Percentiles rank a stretch among this genome's conserved stretches.
Conservation (phyloP, 2,888 invertebrate genomes). For the Synergus itoensis region DNA sequence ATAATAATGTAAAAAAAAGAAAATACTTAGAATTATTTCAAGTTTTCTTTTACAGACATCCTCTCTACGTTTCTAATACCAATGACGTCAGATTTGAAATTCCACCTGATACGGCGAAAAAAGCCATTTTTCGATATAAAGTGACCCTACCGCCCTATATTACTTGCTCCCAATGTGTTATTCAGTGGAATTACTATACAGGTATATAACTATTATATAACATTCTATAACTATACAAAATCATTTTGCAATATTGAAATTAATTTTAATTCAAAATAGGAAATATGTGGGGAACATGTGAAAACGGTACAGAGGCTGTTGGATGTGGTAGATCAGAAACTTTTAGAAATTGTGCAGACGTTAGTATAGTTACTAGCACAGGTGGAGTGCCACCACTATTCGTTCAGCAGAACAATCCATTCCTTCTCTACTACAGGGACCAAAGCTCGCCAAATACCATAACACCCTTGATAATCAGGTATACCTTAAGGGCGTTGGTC, state of each 20-base stretch:
- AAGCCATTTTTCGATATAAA: constrained; percentile 83
- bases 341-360: constrained; percentile 94
- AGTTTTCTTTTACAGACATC: constrained; percentile 79
- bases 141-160: constrained; percentile 90
- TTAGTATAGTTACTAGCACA: constrained; percentile 89
- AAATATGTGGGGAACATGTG: constrained; percentile 94
- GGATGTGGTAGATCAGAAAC: constrained; percentile 95
- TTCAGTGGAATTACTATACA: constrained; percentile 96
- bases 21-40: background rate
- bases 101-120: constrained; percentile 85
- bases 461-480: constrained; percentile 89
- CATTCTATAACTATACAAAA: no score
- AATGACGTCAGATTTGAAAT: constrained; percentile 86
- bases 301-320: constrained; percentile 91
- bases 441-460: constrained; percentile 83
- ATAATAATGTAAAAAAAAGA: background rate
- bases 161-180: constrained; percentile 92
- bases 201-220: constrained; percentile 77
- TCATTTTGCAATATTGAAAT: background rate
- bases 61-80: constrained; percentile 86
- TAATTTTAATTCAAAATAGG: constrained; percentile 77
- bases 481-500: no score
- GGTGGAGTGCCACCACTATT: constrained; percentile 86
- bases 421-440: constrained; percentile 88
- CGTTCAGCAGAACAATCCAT: constrained; percentile 85